These are phyloP conservation scores for Gisinianus flammeolus DNA, from an alignment of 2,888 invertebrate species.

Conservation along the genomic window DNA sequence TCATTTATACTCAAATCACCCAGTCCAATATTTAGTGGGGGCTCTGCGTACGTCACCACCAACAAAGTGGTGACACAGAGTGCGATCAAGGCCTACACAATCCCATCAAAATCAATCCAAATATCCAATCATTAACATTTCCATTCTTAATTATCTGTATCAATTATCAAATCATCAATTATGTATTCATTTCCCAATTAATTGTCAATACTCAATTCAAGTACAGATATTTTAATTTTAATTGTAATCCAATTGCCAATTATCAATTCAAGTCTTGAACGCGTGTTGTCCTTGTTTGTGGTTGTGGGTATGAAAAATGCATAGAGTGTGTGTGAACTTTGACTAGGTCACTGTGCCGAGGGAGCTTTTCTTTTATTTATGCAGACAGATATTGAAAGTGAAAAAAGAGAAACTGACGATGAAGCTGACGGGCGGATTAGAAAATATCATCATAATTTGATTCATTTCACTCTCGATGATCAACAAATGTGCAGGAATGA, in stretches of 20 bases:
- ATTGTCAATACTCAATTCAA: too few relatives aligned
- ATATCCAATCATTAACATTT: neutral
- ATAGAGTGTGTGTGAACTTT: neutral
- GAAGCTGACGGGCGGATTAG: neutral
- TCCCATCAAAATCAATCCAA: neutral
- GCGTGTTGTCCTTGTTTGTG: too few relatives aligned
- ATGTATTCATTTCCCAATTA: too few relatives aligned
- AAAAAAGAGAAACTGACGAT: too few relatives aligned
- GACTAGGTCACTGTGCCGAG: slow-evolving; percentile 23
- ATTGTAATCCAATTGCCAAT: too few relatives aligned
- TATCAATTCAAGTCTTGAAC: too few relatives aligned
- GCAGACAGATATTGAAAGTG: slow-evolving; percentile 3
- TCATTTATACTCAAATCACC: slow-evolving; percentile 26
- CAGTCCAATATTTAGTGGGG: slow-evolving; percentile 42
- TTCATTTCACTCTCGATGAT: neutral
- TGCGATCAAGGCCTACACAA: slow-evolving; percentile 47
- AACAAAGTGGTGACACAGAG: slow-evolving; percentile 44
- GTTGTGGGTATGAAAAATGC: too few relatives aligned
- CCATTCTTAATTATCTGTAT: neutral
- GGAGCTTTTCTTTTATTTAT: neutral
- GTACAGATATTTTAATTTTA: too few relatives aligned
- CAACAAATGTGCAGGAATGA: neutral
- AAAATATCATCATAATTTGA: neutral
- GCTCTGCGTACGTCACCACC: slow-evolving; percentile 45
- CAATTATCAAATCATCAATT: neutral